Conservation (phyloP, 2,888 invertebrate genomes). For the Troides aeacus region DNA sequence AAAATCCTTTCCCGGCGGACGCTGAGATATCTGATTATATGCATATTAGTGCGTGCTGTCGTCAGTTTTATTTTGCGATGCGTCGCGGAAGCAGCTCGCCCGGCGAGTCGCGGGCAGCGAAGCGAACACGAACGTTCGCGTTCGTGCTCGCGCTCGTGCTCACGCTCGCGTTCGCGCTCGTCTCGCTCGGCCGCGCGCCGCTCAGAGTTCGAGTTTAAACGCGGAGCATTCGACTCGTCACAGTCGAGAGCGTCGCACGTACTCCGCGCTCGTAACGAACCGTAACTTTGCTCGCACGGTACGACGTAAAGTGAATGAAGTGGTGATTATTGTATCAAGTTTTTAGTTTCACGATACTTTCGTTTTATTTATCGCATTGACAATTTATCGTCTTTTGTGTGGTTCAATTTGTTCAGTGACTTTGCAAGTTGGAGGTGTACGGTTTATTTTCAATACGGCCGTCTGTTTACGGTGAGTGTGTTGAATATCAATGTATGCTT, state of each 20-base stretch:
- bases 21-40: slow-evolving; percentile 62
- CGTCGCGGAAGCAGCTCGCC: slow-evolving; percentile 46
- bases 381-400: slow-evolving; percentile 64
- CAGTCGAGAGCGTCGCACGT: slow-evolving; percentile 57
- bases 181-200: slow-evolving; percentile 2
- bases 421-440: slow-evolving; percentile 69
- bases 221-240: slow-evolving; percentile 60
- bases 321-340: slow-evolving; percentile 56
- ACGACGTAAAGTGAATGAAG: slow-evolving; percentile 61
- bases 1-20: slow-evolving; percentile 43
- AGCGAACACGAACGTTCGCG: slow-evolving; percentile 27
- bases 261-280: slow-evolving; percentile 43
- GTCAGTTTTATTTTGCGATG: slow-evolving; percentile 54
- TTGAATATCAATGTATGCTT: slow-evolving; percentile 66
- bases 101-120: slow-evolving; percentile 27
- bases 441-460: slow-evolving; percentile 67
- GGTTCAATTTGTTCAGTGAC: slow-evolving; percentile 71
- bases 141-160: not conserved
- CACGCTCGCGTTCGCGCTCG: not conserved
- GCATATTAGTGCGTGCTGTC: slow-evolving; percentile 55
- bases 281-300: slow-evolving; percentile 69
- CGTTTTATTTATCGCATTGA: slow-evolving; percentile 54
- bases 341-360: slow-evolving; percentile 51
- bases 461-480: slow-evolving; percentile 73
- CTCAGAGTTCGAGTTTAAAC: slow-evolving; percentile 10